phyloP scores from a whole-genome alignment of 1,140 invertebrate genomes.

The Drosophila quadrilineata region DNA sequence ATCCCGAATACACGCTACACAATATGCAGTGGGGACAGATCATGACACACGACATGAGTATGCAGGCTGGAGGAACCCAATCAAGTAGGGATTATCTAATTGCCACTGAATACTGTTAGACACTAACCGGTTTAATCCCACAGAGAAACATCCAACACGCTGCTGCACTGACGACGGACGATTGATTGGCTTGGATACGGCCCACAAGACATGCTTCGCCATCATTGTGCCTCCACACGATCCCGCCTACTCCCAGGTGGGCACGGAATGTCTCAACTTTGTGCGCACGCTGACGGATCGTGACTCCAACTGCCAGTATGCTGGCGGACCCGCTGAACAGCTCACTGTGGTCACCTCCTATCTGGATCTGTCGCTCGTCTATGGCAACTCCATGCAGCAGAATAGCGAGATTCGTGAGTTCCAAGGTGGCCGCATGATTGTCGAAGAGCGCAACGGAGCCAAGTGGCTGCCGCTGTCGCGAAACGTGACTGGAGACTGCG shows the following conservation, averaged over 20 bases:
- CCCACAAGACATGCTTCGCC: slow-evolving; percentile 88
- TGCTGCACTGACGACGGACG: slow-evolving; percentile 88
- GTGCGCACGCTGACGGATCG: slow-evolving; percentile 89
- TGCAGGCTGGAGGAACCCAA: slow-evolving; percentile 88
- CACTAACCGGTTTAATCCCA: not conserved
- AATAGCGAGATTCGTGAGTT: slow-evolving; percentile 85
- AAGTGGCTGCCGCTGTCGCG: slow-evolving; percentile 87
- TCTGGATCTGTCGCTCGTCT: slow-evolving; percentile 92
- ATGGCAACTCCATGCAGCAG: slow-evolving; percentile 87
- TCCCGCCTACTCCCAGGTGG: slow-evolving; percentile 87
- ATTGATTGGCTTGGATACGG: slow-evolving; percentile 82
- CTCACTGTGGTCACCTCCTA: slow-evolving; percentile 91
- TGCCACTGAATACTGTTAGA: not conserved
- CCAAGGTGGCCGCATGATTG: slow-evolving; percentile 85
- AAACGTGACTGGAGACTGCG: slow-evolving; percentile 86
- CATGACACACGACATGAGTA: slow-evolving; percentile 92
- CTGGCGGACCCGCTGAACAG: slow-evolving; percentile 88
- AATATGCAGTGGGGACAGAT: slow-evolving; percentile 94
- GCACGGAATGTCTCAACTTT: slow-evolving; percentile 92
- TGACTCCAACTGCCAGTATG: slow-evolving; percentile 85
- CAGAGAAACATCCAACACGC: slow-evolving; percentile 85
- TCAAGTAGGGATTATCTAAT: slow-evolving; percentile 84
- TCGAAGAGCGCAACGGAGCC: slow-evolving; percentile 84
- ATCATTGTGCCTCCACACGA: slow-evolving; percentile 92
- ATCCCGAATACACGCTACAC: slow-evolving; percentile 87